Percentiles rank a stretch among this genome's conserved stretches.
Evolutionary conservation across 2,113 vertebrate genomes (phyloP).

Genomic region (Erythrolamprus reginae): DNA sequence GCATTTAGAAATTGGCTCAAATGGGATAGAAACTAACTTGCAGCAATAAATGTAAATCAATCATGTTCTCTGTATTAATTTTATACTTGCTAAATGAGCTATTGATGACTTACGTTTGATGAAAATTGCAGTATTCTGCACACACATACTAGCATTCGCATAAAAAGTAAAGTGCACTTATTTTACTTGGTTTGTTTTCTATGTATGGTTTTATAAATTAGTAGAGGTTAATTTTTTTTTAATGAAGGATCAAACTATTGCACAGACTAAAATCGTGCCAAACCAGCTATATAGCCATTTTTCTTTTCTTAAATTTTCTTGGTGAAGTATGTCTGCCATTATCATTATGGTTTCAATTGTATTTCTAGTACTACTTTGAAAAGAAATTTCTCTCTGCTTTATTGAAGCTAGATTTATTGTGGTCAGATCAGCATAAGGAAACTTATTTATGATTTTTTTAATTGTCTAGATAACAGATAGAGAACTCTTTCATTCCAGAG

Average conservation of each 20-base stretch:
- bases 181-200: not conserved
- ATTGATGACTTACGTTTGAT: not conserved
- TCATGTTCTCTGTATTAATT: not conserved
- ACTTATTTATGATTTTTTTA: not conserved
- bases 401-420: not conserved
- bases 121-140: not conserved
- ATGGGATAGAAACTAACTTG: not conserved
- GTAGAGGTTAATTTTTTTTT: not conserved
- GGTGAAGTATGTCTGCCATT: not conserved
- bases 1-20: not conserved
- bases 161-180: not conserved
- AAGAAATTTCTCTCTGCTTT: not conserved
- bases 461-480: not conserved
- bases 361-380: not conserved
- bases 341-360: not conserved
- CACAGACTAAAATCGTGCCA: not conserved
- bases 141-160: not conserved
- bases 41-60: not conserved
- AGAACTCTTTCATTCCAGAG: not conserved
- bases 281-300: not conserved
- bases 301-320: not conserved
- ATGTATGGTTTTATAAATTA: not conserved
- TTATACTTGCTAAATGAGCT: not conserved
- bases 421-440: no score
- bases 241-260: not conserved